These are phyloP conservation scores for Reticulitermes speratus DNA, from an alignment of 1,140 invertebrate genomes.

Conservation along the genomic window DNA sequence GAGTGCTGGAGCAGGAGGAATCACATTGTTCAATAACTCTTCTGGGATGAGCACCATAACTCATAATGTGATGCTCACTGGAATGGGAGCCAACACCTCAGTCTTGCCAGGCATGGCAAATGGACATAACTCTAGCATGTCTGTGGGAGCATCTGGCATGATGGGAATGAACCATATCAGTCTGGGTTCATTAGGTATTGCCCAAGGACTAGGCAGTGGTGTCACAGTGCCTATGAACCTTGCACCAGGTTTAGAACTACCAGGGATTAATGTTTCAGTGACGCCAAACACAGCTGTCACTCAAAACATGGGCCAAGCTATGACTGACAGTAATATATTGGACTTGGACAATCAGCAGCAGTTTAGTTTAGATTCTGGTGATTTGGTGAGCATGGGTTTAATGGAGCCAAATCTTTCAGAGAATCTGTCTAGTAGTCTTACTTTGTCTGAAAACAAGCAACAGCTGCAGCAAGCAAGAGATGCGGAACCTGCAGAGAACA, in stretches of 20 bases:
- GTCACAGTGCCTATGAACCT: not conserved
- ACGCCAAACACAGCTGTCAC: not conserved
- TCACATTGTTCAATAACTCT: not conserved
- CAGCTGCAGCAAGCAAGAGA: conserved; percentile 34
- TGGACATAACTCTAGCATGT: conserved; percentile 39
- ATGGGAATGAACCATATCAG: conserved; percentile 41
- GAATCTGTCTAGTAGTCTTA: conserved; percentile 40
- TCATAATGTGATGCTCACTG: conserved; percentile 32
- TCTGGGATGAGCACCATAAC: not conserved
- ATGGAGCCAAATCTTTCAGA: conserved; percentile 40
- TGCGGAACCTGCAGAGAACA: conserved; percentile 38
- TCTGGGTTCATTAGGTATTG: not conserved
- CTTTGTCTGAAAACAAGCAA: conserved; percentile 35
- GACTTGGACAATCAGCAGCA: conserved; percentile 51
- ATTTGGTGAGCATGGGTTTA: conserved; percentile 39
- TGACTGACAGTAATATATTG: conserved; percentile 33
- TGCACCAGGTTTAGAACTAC: not conserved
- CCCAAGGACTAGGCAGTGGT: not conserved
- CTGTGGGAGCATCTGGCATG: conserved; percentile 38
- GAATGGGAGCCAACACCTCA: conserved; percentile 22
- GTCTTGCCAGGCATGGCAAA: conserved; percentile 22
- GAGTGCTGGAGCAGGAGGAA: not conserved
- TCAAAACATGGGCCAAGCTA: not conserved
- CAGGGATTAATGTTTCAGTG: not conserved
- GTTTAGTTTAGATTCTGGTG: conserved; percentile 46